Evolutionary conservation across 1,140 invertebrate species (phyloP), one percentile per base, ranked within the genome.

Genomic region (Euglossa dilemma): DNA sequence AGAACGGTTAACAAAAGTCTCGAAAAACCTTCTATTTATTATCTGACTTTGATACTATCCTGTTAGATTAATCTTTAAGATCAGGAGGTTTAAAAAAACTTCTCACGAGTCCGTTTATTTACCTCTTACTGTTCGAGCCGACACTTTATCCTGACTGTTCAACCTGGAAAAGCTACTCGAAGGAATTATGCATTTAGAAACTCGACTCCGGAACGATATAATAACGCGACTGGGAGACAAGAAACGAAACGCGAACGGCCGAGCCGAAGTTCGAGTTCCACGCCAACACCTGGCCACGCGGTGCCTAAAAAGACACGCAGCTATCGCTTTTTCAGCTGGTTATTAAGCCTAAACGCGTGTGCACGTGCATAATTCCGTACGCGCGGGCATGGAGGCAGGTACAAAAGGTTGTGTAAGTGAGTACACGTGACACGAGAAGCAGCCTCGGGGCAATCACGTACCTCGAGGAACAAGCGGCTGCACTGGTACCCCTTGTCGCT

Each of bases 361-460:
- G 36, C 59, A 63, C 43, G 56, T 61, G 54, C n/a, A 28, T 73
- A 45, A 73, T 74, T 74, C 57, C n/a, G 57, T 57, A 56, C n/a
- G 5, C 11, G 79, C 20, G 14, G n/a, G 20, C 28, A 81, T 80
- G 28, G 56, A 61, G 52, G 57, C 20, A 61, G 14, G 14, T 80
- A 45, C 47, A 14, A 52, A n/a, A 61, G 57, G 16, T 81, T 67
- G 72, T 64, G 66, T 71, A 80, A 70, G 79, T 75, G 56, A 74
- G 72, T 75, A 50, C 43, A 66, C 72, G 79, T 74, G 79, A 80
- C 70, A 80, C 36, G 72, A 25, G 72, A 67, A 81, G 52, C 61
- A 76, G 80, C 80, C 80, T n/a, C 45, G n/a, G 47, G 80, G 80
- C 80, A 57, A 75, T 81, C 72, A 64, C 61, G 80, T 63, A 76